Conservation (phyloP, 2,888 invertebrate species). For the Antitype chi region DNA sequence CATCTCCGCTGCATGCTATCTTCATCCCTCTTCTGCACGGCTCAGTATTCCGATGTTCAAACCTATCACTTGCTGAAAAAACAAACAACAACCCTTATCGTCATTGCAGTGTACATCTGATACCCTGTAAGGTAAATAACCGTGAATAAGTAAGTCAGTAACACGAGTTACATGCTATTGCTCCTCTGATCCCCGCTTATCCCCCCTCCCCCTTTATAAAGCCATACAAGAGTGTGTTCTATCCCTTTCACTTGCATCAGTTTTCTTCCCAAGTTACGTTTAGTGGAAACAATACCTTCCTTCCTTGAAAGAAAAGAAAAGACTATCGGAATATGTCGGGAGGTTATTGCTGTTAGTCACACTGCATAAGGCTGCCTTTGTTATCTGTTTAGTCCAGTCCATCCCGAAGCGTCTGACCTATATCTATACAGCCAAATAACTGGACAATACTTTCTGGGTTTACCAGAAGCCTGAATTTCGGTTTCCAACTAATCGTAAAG, state of each 20-base stretch:
- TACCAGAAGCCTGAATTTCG: not conserved
- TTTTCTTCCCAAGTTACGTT: constrained; percentile 33
- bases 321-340: not conserved
- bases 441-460: not conserved
- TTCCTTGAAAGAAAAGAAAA: constrained; percentile 22
- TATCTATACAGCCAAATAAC: not conserved
- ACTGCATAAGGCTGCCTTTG: not conserved
- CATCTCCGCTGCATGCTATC: too few species aligned
- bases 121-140: constrained; percentile 17
- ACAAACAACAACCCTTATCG: not conserved
- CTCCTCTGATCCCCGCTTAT: constrained; percentile 49
- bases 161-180: constrained; percentile 43
- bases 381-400: not conserved
- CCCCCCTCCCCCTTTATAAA: constrained; percentile 46
- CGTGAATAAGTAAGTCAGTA: constrained; percentile 51
- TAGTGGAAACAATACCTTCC: constrained; percentile 9
- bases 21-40: too few species aligned
- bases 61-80: not conserved
- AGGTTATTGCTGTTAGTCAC: constrained; percentile 5
- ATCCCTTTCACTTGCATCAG: constrained; percentile 31
- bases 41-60: not conserved
- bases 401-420: not conserved
- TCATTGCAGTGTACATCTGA: not conserved
- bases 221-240: constrained; percentile 53
- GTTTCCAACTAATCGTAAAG: not conserved